Percentiles rank a stretch among this genome's conserved stretches.
phyloP scores from a whole-genome alignment of 2,888 invertebrate genomes.

The Nomada flava region DNA sequence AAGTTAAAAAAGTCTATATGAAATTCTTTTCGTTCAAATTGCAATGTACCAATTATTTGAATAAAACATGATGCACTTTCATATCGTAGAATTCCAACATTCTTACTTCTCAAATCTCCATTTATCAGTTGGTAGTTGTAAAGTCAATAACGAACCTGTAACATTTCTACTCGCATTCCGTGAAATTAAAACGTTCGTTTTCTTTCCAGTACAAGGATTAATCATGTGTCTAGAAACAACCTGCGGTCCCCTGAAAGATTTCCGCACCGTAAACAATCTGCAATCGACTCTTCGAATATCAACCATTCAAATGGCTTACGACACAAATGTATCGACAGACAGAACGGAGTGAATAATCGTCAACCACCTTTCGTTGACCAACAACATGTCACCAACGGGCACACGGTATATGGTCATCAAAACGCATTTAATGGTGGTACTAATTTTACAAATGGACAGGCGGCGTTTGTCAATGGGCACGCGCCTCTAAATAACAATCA shows the following conservation, averaged over 20 bases:
- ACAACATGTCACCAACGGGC: slow-evolving; percentile 9
- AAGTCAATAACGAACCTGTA: background rate
- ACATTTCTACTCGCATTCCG: background rate
- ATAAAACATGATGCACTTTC: background rate
- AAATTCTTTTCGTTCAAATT: background rate
- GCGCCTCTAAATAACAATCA: slow-evolving; percentile 14
- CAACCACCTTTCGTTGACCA: slow-evolving; percentile 31
- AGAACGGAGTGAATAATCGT: slow-evolving; percentile 50
- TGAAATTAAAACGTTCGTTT: background rate
- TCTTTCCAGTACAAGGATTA: slow-evolving; percentile 81
- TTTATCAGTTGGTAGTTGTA: slow-evolving; percentile 30
- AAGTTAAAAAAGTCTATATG: background rate
- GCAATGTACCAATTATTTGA: background rate
- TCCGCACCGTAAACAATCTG: slow-evolving; percentile 61
- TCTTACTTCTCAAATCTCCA: slow-evolving; percentile 9
- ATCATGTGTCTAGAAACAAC: slow-evolving; percentile 76
- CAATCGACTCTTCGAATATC: slow-evolving; percentile 76
- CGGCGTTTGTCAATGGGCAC: slow-evolving; percentile 35
- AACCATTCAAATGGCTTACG: slow-evolving; percentile 80
- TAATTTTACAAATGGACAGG: slow-evolving; percentile 22
- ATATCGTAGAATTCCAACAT: background rate
- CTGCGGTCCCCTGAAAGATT: slow-evolving; percentile 65
- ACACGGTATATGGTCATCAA: slow-evolving; percentile 14
- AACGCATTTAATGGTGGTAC: slow-evolving; percentile 32
- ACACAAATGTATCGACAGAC: slow-evolving; percentile 54